phyloP scores from a whole-genome alignment of 2,113 vertebrate genomes.

The Perca flavescens region DNA sequence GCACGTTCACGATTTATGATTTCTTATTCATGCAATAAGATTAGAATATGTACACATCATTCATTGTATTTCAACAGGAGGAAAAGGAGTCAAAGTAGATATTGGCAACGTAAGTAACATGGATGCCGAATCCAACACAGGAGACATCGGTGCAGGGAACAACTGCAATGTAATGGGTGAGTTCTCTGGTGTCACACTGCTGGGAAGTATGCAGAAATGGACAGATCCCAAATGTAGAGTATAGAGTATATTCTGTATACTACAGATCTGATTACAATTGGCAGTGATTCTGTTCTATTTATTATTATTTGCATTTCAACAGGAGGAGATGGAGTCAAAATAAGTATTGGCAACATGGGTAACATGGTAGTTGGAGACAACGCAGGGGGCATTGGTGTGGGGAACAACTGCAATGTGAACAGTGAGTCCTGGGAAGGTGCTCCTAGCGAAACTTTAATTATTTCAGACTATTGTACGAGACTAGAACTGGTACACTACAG shows the following conservation, averaged over 20 bases:
- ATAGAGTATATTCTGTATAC: no score
- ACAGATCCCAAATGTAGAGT: neutral
- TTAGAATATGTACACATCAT: neutral
- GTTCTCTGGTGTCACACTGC: neutral
- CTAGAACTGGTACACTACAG: neutral
- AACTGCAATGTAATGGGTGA: slow-evolving; percentile 16
- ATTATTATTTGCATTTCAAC: neutral
- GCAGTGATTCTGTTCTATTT: neutral
- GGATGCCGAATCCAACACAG: neutral
- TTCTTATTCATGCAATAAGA: neutral
- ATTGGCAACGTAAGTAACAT: neutral
- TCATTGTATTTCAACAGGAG: neutral
- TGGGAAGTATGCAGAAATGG: neutral
- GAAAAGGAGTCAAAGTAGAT: neutral
- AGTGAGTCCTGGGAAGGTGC: neutral
- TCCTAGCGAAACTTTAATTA: neutral
- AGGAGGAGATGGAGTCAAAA: slow-evolving; percentile 10
- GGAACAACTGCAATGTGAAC: slow-evolving; percentile 4
- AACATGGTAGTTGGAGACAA: neutral
- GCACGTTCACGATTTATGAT: neutral
- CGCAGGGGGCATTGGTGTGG: neutral
- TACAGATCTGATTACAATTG: neutral
- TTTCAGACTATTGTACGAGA: neutral
- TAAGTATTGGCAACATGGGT: neutral
- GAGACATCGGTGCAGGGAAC: slow-evolving; percentile 1